These are phyloP conservation scores for Strix aluco DNA, from an alignment of 2,113 vertebrate genomes.

Conservation along the genomic window DNA sequence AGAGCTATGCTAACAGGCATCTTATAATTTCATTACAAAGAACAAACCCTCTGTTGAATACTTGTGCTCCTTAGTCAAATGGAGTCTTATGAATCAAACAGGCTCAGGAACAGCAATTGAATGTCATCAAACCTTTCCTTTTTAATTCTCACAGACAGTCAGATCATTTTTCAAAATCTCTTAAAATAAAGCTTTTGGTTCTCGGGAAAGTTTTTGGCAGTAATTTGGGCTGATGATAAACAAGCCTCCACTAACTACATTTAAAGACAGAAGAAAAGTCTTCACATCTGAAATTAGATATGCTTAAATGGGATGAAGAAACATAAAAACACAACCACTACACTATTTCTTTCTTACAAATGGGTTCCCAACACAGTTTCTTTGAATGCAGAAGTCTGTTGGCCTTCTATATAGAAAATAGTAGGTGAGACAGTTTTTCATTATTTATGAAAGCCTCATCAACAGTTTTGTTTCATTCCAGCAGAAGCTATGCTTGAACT, in stretches of 20 bases:
- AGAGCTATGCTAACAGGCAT: not conserved
- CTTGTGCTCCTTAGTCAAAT: not conserved
- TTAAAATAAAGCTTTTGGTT: not conserved
- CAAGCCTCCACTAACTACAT: not conserved
- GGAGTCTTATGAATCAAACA: not conserved
- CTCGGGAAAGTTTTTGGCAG: not conserved
- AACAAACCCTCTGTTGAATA: not conserved
- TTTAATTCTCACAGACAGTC: not conserved
- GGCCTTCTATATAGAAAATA: not conserved
- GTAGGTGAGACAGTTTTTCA: not conserved
- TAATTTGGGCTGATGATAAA: slow-evolving; percentile 1
- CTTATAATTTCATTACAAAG: not conserved
- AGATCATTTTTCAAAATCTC: not conserved
- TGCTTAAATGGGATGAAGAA: not conserved
- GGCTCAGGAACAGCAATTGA: not conserved
- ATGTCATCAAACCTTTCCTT: not conserved
- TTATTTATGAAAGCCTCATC: not conserved
- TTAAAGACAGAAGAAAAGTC: slow-evolving; percentile 19
- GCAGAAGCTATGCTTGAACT: not conserved
- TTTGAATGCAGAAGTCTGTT: not conserved
- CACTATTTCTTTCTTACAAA: not conserved
- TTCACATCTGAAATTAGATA: not conserved
- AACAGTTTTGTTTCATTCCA: not conserved
- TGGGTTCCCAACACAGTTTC: not conserved
- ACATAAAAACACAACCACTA: not conserved